Evolutionary conservation across 2,888 invertebrate genomes (phyloP), one percentile per base, ranked within the genome.

Genomic region (Polyommatus iphigenia): DNA sequence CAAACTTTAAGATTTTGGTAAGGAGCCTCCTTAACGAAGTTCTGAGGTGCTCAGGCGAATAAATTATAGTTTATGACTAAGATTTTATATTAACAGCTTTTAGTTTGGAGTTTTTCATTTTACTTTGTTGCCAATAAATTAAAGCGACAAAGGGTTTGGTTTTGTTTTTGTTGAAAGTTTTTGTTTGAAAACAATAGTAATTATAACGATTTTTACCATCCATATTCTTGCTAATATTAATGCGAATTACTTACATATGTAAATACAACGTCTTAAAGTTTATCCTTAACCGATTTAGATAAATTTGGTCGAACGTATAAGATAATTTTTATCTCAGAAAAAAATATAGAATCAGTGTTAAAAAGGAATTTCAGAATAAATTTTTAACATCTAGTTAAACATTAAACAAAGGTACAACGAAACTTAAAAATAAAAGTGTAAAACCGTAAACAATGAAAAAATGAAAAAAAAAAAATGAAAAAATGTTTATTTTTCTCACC

Each of bases 1-100:
- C 75, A 75, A 75, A 75, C 75, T 54, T 75, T 75, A 75, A 75
- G 75, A 75, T 75, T 75, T 75, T 75, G 75, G 75, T 32, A 75
- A 75, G 54, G 75, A 75, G 75, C 24, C 54, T 54, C 75, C 50
- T 75, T 54, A 75, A 75, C 75, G 75, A 75, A 54, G 75, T 54
- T 75, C 15, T 54, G 3, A 75, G 54, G 75, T 54, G 29, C 75
- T 75, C 54, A 75, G 50, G 75, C 75, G 54, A 75, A 75, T 75
- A 75, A 75, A 75, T 75, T 75, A 50, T 75, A 75, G 54, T 75
- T 75, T 75, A 75, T 54, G 75, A 24, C 24, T 24, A 54, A 75
- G 75, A 75, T n/a, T n/a, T n/a, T 75, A 29, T 75, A 54, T 24
- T 75, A 54, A 75, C 75, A 50, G 75, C 29, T 54, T 50, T 75